Conservation (phyloP, 53 echinoderm and acorn worm species). For the Echinarachnius parma region DNA sequence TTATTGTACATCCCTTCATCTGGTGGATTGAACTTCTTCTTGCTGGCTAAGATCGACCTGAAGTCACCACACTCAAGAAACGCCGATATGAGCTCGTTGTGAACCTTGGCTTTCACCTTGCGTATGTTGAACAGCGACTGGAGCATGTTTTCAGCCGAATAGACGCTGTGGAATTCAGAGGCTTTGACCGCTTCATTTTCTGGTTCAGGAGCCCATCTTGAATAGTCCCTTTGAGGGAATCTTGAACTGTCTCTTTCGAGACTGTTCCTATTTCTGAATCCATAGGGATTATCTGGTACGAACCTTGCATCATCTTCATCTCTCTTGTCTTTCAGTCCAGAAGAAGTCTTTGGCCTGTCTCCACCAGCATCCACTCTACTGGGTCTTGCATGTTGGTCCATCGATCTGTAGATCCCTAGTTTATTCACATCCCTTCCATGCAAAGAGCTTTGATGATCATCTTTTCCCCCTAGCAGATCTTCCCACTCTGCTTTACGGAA, state of each 20-base stretch:
- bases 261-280: not conserved
- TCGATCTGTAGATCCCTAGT: no score
- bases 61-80: slow-evolving; percentile 26
- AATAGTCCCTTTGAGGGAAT: not conserved
- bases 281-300: slow-evolving; percentile 5
- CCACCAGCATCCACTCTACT: slow-evolving; percentile 2
- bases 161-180: slow-evolving; percentile 32
- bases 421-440: no score
- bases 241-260: slow-evolving; percentile 15
- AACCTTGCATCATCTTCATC: not conserved
- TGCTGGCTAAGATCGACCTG: not conserved
- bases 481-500: not conserved
- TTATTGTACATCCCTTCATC: no score
- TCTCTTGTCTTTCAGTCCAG: not conserved
- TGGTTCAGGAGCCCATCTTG: not conserved
- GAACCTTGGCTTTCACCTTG: slow-evolving; percentile 54
- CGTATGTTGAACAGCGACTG: slow-evolving; percentile 63
- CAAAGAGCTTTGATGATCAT: no score
- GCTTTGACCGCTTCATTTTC: slow-evolving; percentile 40
- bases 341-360: not conserved
- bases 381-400: no score
- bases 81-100: slow-evolving; percentile 55
- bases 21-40: not conserved
- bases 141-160: slow-evolving; percentile 63
- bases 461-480: not conserved